Percentiles rank a stretch among this genome's conserved stretches.
Evolutionary conservation across 2,113 vertebrate species (phyloP).

Genomic region (Hemiprocne comata): DNA sequence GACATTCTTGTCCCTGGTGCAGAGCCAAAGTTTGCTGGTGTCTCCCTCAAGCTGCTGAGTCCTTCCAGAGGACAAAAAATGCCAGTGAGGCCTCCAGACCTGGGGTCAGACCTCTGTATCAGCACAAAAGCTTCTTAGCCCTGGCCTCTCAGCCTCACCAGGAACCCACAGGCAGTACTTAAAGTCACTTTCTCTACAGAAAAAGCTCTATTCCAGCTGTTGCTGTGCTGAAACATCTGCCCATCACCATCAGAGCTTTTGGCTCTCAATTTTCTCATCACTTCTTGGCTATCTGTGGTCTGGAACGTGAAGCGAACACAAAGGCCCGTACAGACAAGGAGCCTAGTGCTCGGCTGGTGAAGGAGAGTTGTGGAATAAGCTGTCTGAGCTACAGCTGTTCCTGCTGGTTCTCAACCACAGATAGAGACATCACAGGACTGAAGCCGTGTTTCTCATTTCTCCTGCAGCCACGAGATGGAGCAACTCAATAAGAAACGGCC

Average conservation of each 20-base stretch:
- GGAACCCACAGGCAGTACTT: too few relatives aligned
- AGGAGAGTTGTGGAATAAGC: neutral
- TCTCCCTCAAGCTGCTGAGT: neutral
- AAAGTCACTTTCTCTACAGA: neutral
- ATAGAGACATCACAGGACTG: neutral
- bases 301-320: neutral
- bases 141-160: neutral
- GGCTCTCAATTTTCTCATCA: neutral
- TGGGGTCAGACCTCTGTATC: accelerated
- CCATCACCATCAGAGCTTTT: neutral
- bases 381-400: neutral
- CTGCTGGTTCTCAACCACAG: neutral
- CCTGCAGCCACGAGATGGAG: conserved; percentile 49
- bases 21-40: neutral
- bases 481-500: neutral
- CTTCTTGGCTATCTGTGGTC: neutral
- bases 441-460: neutral
- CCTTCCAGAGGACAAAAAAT: neutral
- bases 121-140: neutral
- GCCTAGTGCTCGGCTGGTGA: accelerated
- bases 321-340: neutral
- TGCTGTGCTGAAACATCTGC: neutral
- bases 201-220: neutral
- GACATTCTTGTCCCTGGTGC: neutral
- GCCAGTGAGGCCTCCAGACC: accelerated